Evolutionary conservation across 2,888 invertebrate genomes (phyloP).

Genomic region (Meiosimyza platycephala): DNA sequence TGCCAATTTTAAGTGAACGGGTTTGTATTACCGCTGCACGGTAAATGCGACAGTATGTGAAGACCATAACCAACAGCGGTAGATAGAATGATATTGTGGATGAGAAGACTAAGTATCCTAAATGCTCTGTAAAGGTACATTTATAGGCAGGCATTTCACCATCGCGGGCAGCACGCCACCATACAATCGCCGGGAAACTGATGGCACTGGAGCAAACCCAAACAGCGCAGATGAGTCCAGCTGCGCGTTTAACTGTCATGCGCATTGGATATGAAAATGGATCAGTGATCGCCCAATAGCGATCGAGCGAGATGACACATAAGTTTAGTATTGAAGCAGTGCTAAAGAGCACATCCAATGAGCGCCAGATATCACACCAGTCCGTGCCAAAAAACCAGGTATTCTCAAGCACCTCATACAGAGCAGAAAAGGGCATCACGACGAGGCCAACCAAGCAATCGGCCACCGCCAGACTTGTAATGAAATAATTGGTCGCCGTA

Average conservation of each 20-base stretch:
- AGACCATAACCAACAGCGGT: slow-evolving; percentile 96
- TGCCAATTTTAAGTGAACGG: slow-evolving; percentile 88
- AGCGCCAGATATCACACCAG: slow-evolving; percentile 98
- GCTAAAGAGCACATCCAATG: slow-evolving; percentile 95
- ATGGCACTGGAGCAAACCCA: slow-evolving; percentile 98
- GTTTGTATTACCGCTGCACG: slow-evolving; percentile 94
- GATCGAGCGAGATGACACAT: slow-evolving; percentile 95
- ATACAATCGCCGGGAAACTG: slow-evolving; percentile 97
- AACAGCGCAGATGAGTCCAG: slow-evolving; percentile 89
- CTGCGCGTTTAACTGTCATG: slow-evolving; percentile 90
- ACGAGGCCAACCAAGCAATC: slow-evolving; percentile 96
- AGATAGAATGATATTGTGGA: slow-evolving; percentile 98
- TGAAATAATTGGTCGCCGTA: slow-evolving; percentile 97
- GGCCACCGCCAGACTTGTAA: slow-evolving; percentile 95
- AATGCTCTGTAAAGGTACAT: slow-evolving; percentile 96
- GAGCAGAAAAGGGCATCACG: slow-evolving; percentile 97
- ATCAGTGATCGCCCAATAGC: slow-evolving; percentile 99
- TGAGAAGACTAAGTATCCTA: slow-evolving; percentile 96
- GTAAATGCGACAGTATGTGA: slow-evolving; percentile 97
- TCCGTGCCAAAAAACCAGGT: slow-evolving; percentile 95
- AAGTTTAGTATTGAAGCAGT: slow-evolving; percentile 97
- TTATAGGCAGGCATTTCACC: slow-evolving; percentile 85
- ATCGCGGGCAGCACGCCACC: slow-evolving; percentile 91
- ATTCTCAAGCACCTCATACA: slow-evolving; percentile 88
- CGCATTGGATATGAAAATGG: slow-evolving; percentile 96